Evolutionary conservation across 2,797 vertebrate genomes (phyloP).

Genomic region (Kryptolebias ocellatus): DNA sequence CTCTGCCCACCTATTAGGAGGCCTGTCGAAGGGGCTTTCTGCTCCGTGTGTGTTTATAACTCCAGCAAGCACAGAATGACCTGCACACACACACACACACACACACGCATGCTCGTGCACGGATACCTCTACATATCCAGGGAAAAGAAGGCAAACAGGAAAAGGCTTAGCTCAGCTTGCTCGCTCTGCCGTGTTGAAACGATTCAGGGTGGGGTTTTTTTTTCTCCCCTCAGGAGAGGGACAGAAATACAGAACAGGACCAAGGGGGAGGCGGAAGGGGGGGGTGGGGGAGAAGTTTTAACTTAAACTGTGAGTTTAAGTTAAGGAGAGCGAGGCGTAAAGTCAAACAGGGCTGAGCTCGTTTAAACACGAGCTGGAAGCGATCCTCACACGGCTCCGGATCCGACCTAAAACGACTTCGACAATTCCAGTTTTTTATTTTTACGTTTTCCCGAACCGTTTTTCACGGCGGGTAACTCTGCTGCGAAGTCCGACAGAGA

Average conservation of each 20-base stretch:
- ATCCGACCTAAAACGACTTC: conserved; percentile 54
- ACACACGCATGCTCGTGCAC: conserved; percentile 27
- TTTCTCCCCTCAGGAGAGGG: conserved; percentile 39
- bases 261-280: too few species aligned
- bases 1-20: conserved; percentile 74
- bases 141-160: conserved; percentile 64
- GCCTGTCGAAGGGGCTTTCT: conserved; percentile 66
- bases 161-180: conserved; percentile 71
- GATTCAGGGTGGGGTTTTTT: conserved; percentile 54
- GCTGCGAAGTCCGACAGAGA: too few species aligned
- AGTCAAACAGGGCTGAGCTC: conserved; percentile 56
- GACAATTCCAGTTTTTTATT: conserved; percentile 23
- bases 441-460: too few species aligned
- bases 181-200: conserved; percentile 52
- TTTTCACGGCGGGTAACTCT: too few species aligned
- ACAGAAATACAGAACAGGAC: background rate
- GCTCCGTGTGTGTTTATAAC: conserved; percentile 65
- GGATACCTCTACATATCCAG: conserved; percentile 47
- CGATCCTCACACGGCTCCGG: conserved; percentile 28
- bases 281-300: too few species aligned
- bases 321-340: conserved; percentile 51
- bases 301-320: conserved; percentile 57
- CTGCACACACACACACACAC: conserved; percentile 47
- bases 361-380: conserved; percentile 45
- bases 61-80: conserved; percentile 80